Base-by-base conservation (phyloP, 2,888 invertebrate species). In the Onchidella celtica region DNA sequence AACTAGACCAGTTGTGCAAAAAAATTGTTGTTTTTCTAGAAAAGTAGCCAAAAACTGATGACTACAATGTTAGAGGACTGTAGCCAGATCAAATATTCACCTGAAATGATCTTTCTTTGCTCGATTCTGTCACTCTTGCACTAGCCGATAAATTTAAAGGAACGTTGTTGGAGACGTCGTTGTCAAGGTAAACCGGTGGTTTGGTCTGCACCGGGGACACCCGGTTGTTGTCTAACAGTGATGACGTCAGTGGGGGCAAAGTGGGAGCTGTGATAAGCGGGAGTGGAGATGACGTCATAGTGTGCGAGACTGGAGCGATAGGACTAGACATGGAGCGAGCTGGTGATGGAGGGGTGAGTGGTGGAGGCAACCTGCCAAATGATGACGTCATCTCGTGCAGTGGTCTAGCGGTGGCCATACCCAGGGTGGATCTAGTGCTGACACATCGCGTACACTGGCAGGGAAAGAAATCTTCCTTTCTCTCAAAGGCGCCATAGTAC, bases 401-500 rank as follows among this genome's bases (percentile, higher is more conserved):
- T 3, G 66, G 77, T 61, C 70, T 27, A 24, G 61, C 9, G 1
- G 34, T 14, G 27, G 36, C 69, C n/a, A n/a, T n/a, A 24, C 9
- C 14, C 27, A 32, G 47, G 0, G 65, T 27, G 1, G 65, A 55
- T 79, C 79, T 40, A 21, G 27, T 65, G 24, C 70, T 70, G 14
- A 81, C 29, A 17, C 84, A 84, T 2, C 70, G 21, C 29, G 75
- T 65, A 59, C 84, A 84, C 21, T 75, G 68, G 68, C 84, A 84
- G 11, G 79, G 65, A 0, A 81, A 79, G 38, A 84, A 84, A 29
- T 84, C 84, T 55, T 84, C 84, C 21, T 81, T 75, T 38, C 84
- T 69, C 3, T 75, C 79, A 14, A 72, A 72, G 29, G 55, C 59
- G 27, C 66, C 68, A 38, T 70, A 72, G 75, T 79, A 84, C 47